Percentiles rank a stretch among this genome's conserved stretches.
Conservation (phyloP, 2,888 invertebrate genomes). For the Eupsilia transversa region DNA sequence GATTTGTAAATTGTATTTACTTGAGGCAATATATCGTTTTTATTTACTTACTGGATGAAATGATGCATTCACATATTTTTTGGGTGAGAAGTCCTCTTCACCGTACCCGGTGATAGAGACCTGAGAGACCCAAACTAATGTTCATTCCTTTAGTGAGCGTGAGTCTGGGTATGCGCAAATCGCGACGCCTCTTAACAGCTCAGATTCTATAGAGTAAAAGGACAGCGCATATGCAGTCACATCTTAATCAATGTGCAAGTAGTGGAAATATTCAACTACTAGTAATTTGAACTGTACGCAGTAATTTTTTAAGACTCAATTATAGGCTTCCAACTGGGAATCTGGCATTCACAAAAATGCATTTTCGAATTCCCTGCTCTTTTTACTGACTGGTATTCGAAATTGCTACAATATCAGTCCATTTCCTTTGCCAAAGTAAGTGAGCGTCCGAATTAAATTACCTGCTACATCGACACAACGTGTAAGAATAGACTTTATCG, state of each 20-base stretch:
- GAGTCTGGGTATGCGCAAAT: background rate
- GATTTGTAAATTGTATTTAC: conserved; percentile 35
- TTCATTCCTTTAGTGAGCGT: background rate
- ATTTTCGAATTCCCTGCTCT: background rate
- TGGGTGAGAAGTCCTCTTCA: background rate
- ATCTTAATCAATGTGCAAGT: background rate
- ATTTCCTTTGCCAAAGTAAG: conserved; percentile 10
- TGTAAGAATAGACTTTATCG: conserved; percentile 23
- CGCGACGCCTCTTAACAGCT: background rate
- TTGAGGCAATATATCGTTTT: background rate
- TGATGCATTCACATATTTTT: background rate
- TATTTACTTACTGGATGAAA: background rate
- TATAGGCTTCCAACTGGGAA: background rate
- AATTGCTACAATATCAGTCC: conserved; percentile 23
- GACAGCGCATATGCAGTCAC: background rate
- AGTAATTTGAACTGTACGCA: background rate
- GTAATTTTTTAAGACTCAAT: background rate
- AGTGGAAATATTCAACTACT: background rate
- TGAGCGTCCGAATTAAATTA: conserved; percentile 27
- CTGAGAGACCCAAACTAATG: background rate
- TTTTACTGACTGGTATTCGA: background rate
- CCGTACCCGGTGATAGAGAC: background rate
- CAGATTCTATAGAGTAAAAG: background rate
- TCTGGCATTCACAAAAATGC: background rate
- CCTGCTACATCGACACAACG: background rate